These are phyloP conservation scores for Scaptomyza polygonia DNA, from an alignment of 2,888 invertebrate genomes.

Conservation along the genomic window DNA sequence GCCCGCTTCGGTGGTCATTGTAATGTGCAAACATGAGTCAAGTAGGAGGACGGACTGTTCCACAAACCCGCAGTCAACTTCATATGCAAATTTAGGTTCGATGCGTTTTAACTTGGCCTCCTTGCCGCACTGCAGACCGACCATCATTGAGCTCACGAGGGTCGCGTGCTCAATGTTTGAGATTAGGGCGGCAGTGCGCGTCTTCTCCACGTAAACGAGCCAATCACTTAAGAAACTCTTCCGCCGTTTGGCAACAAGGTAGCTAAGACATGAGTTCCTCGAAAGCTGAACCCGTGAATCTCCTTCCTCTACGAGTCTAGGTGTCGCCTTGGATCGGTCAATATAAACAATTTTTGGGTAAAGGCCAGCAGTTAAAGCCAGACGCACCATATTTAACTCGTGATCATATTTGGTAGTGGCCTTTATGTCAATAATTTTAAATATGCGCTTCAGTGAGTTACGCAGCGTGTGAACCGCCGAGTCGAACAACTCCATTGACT, in stretches of 20 bases:
- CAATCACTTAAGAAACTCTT: constrained; percentile 88
- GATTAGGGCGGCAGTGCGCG: constrained; percentile 87
- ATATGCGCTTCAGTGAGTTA: constrained; percentile 88
- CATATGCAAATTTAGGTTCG: constrained; percentile 54
- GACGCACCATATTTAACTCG: constrained; percentile 94
- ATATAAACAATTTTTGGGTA: constrained; percentile 95
- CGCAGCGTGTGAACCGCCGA: constrained; percentile 93
- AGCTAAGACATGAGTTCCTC: constrained; percentile 86
- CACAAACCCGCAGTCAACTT: constrained; percentile 22
- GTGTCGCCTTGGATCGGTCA: constrained; percentile 85
- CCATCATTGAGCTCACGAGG: constrained; percentile 91
- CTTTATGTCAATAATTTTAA: constrained; percentile 85
- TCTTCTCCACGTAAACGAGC: constrained; percentile 94
- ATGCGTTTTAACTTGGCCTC: constrained; percentile 36
- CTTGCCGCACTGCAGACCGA: constrained; percentile 88
- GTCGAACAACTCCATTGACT: constrained; percentile 95
- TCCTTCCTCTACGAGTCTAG: constrained; percentile 87
- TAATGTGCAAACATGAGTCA: constrained; percentile 39
- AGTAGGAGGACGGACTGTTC: constrained; percentile 11
- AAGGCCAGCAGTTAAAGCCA: constrained; percentile 93
- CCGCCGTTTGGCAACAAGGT: constrained; percentile 62
- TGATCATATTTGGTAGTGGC: constrained; percentile 43
- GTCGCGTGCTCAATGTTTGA: constrained; percentile 92
- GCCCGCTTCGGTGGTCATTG: constrained; percentile 21
- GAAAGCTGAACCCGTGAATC: constrained; percentile 86